Evolutionary conservation across 2,888 invertebrate genomes (phyloP), one percentile per base, ranked within the genome.

Genomic region (Charanyca ferruginea): DNA sequence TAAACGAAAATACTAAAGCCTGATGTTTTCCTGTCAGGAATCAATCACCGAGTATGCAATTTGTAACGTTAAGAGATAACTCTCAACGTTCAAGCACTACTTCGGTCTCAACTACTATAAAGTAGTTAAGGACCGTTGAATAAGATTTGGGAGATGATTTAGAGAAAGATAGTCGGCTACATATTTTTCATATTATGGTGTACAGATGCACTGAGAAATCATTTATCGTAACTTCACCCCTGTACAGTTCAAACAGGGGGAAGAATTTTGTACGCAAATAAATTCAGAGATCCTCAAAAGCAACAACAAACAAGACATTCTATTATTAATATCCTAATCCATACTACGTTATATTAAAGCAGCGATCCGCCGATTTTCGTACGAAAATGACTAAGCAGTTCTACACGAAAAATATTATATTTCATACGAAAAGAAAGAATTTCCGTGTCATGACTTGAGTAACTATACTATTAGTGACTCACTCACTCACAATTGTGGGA

Each of bases 391-490:
- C 45, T 38, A 18, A 42, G 42, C 51, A 38, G 28, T 61, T 47
- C 3, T 44, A 8, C 9, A 53, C 18, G 32, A 44, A 73, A 47
- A 32, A 55, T 54, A 73, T 41, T 18, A 57, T 54, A 58, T 69
- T 51, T 49, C 20, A 42, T 35, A 49, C 3, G 23, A 41, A 48
- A 35, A 42, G 22, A 32, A 63, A 47, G 20, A 63, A 64, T 42
- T 42, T 44, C 20, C 47, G 54, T 59, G 59, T 59, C 52, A 67
- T 45, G 74, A 9, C 38, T 41, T 20, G 62, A 62, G 74, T 67
- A 72, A 48, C 58, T 52, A 48, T 28, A 49, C 7, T 16, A 38
- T 54, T 11, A 23, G n/a, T 45, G 53, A 54, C 11, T 54, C 60
- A 60, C 11, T 54, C 60, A 60, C 41, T 22, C 28, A 73, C 52